Conservation (phyloP, 2,113 vertebrate species). For the Ranitomeya imitator region DNA sequence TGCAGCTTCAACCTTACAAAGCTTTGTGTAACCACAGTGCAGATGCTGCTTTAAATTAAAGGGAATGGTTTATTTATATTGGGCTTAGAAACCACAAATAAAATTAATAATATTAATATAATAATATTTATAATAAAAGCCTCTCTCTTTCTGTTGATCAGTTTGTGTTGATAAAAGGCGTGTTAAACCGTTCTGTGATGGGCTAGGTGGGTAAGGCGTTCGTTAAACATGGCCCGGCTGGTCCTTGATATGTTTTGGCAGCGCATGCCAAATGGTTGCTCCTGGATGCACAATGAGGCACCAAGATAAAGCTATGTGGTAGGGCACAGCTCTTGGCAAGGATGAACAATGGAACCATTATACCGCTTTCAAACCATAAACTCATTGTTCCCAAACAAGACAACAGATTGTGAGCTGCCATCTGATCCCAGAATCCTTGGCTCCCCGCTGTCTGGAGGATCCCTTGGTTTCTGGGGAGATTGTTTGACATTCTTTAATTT, state of each 20-base stretch:
- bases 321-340: slow-evolving; percentile 47
- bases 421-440: slow-evolving; percentile 67
- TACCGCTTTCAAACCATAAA: slow-evolving; percentile 89
- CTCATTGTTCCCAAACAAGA: slow-evolving; percentile 89
- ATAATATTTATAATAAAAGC: slow-evolving; percentile 59
- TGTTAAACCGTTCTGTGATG: slow-evolving; percentile 40
- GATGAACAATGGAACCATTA: slow-evolving; percentile 33
- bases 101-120: slow-evolving; percentile 58
- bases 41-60: slow-evolving; percentile 58
- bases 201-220: slow-evolving; percentile 45
- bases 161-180: slow-evolving; percentile 31
- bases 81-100: slow-evolving; percentile 58
- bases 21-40: slow-evolving; percentile 53
- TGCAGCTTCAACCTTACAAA: slow-evolving; percentile 45
- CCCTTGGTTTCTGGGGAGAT: slow-evolving; percentile 80
- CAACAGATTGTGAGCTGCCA: slow-evolving; percentile 75
- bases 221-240: slow-evolving; percentile 40
- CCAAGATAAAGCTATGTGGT: slow-evolving; percentile 41
- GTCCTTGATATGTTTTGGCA: slow-evolving; percentile 33
- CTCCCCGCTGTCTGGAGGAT: slow-evolving; percentile 71
- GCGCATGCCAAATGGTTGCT: slow-evolving; percentile 34
- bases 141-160: slow-evolving; percentile 47
- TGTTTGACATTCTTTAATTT: slow-evolving; percentile 86
- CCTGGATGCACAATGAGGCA: slow-evolving; percentile 17
- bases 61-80: slow-evolving; percentile 54